These are phyloP conservation scores for Athene noctua DNA, from an alignment of 2,113 vertebrate genomes.

Conservation along the genomic window DNA sequence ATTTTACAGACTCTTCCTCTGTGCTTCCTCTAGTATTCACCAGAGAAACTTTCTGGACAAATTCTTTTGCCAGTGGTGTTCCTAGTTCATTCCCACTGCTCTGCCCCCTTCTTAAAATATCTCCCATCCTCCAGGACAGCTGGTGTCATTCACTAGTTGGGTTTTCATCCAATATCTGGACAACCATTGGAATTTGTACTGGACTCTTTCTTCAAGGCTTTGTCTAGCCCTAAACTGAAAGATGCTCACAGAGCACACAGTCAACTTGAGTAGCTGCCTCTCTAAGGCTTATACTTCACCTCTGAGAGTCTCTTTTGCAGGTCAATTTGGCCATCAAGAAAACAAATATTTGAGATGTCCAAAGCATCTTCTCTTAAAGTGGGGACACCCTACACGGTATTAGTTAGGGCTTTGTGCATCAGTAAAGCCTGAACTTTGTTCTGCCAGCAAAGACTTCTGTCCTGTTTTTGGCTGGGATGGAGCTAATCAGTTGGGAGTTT, in stretches of 20 bases:
- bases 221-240: not conserved
- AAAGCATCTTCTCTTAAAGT: not conserved
- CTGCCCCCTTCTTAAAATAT: not conserved
- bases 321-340: not conserved
- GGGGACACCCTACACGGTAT: fast-evolving
- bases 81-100: not conserved
- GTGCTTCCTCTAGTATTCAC: not conserved
- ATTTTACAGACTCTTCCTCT: not conserved
- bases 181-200: not conserved
- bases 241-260: fast-evolving
- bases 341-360: not conserved
- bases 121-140: not conserved
- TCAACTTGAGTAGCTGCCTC: not conserved
- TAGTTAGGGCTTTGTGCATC: not conserved
- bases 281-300: not conserved
- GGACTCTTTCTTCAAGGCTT: not conserved
- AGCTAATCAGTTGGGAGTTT: too few relatives aligned
- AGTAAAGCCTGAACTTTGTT: not conserved
- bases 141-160: not conserved
- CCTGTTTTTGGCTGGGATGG: too few relatives aligned
- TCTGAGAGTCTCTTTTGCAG: not conserved
- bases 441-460: not conserved
- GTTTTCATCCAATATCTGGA: not conserved
- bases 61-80: not conserved
- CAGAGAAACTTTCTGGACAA: not conserved